Evolutionary conservation across 2,113 vertebrate species (phyloP).

Genomic region (Pterocles burchelli): DNA sequence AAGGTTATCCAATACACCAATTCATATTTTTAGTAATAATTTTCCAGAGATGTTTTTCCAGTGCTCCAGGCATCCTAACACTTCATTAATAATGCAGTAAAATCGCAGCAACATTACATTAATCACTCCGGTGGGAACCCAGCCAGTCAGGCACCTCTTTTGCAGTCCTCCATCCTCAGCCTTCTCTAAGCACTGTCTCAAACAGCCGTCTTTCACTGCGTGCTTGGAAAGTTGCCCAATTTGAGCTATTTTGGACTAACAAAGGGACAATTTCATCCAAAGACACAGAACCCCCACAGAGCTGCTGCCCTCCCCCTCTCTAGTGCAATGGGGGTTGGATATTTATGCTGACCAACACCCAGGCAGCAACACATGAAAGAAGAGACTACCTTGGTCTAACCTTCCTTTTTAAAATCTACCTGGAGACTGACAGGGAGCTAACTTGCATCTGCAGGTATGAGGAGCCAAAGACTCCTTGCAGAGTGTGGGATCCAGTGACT

Average conservation of each 20-base stretch:
- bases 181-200: conserved; percentile 48
- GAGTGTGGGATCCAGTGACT: fast-evolving
- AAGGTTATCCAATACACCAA: conserved; percentile 13
- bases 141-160: conserved; percentile 67
- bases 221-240: conserved; percentile 61
- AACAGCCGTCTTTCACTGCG: conserved; percentile 64
- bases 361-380: neutral
- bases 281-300: conserved; percentile 61
- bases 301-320: neutral
- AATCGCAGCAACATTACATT: conserved; percentile 61
- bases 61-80: conserved; percentile 47
- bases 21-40: conserved; percentile 50
- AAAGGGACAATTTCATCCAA: conserved; percentile 65
- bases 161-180: conserved; percentile 43
- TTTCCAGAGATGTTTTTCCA: conserved; percentile 55
- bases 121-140: conserved; percentile 42
- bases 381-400: neutral
- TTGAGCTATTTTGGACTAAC: conserved; percentile 60
- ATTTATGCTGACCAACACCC: neutral
- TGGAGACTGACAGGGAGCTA: neutral
- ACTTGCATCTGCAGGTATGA: neutral
- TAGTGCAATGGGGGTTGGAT: neutral
- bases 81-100: conserved; percentile 68
- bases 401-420: neutral
- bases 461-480: neutral